Evolutionary conservation across 2,113 vertebrate genomes (phyloP), one percentile per base, ranked within the genome.

Genomic region (Morone saxatilis): DNA sequence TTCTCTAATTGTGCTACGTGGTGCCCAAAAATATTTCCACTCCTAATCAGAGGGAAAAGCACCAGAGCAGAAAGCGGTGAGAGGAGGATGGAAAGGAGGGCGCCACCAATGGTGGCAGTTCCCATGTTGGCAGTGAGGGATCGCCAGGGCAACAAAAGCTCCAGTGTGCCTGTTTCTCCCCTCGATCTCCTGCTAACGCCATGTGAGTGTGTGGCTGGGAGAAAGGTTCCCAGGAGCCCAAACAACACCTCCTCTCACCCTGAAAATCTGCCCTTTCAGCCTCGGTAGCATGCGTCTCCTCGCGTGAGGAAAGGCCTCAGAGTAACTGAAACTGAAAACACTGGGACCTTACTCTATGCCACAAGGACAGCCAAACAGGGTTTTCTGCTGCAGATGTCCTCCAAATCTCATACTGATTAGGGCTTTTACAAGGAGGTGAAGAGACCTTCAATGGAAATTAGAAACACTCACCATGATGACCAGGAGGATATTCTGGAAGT

Each of bases 401-500:
- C 67, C 10, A 63, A 36, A 71, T 40, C 20, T 75, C 19, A 25
- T 22, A 41, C 72, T 2, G 69, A 82, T 51, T 17, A 57, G 36
- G 9, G 38, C 22, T 56, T 57, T 63, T 63, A 61, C 0, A 51
- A 22, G 43, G 12, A 56, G 19, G 59, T 36, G 9, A 60, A 72
- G 14, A 66, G 25, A 38, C 41, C 25, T 31, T 53, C 3, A 47
- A 40, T 5, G 14, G 8, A 48, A 73, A 73, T 47, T 14, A 40
- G 43, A 81, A 80, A 67, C 17, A 71, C 95, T 93, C 85, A 99
- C 98, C 98, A 99, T 99, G 92, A 99, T 97, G 81, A 96, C 97
- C 90, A 99, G 94, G 6, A 99, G 96, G 43, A 99, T 96, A 85
- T 99, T 98, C 94, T 99, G 98, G 88, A 97, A 99, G 76, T 99